Conservation (phyloP, 2,888 invertebrate species). For the Actias luna region DNA sequence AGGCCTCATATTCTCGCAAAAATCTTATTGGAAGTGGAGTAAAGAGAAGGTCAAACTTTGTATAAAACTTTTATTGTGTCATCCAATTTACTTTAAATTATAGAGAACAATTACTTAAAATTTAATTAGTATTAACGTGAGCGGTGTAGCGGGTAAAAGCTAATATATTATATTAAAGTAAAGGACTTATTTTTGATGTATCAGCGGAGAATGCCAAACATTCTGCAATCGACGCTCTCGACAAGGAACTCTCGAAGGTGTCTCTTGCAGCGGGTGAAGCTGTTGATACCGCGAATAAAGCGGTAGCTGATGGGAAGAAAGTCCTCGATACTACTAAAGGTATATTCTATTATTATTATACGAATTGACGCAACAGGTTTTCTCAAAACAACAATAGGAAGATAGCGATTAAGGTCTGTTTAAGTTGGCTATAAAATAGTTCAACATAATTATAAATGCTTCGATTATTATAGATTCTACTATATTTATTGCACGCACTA, state of each 20-base stretch:
- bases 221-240: slow-evolving; percentile 77
- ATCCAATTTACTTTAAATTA: too few relatives aligned
- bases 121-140: too few relatives aligned
- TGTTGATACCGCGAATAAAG: slow-evolving; percentile 66
- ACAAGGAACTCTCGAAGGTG: slow-evolving; percentile 76
- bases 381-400: background rate
- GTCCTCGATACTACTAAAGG: slow-evolving; percentile 74
- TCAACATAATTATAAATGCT: background rate
- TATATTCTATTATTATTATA: slow-evolving; percentile 31
- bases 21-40: too few relatives aligned
- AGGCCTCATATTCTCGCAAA: too few relatives aligned
- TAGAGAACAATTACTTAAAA: too few relatives aligned
- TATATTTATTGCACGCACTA: background rate
- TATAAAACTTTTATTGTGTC: too few relatives aligned
- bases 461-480: background rate
- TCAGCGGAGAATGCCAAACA: slow-evolving; percentile 69
- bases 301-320: slow-evolving; percentile 74
- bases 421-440: background rate
- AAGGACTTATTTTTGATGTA: background rate
- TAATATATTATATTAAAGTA: background rate
- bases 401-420: background rate
- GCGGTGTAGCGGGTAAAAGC: too few relatives aligned
- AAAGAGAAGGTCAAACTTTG: too few relatives aligned
- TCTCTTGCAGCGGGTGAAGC: slow-evolving; percentile 74
- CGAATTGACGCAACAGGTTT: background rate